Percentiles rank a stretch among this genome's conserved stretches.
Conservation (phyloP, 2,888 invertebrate genomes). For the Poecilobothrus nobilitatus region DNA sequence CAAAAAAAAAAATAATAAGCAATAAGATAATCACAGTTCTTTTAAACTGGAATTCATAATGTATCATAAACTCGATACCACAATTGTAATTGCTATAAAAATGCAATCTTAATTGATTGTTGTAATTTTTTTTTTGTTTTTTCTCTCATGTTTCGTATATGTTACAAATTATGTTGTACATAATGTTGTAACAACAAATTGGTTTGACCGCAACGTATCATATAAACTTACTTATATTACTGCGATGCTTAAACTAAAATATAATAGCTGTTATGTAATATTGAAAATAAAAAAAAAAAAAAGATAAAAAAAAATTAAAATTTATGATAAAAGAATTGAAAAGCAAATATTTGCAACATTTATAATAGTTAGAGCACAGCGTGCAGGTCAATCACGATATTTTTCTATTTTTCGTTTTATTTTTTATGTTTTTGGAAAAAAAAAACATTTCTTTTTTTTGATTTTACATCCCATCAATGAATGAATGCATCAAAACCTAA, state of each 20-base stretch:
- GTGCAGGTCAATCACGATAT: slow-evolving; percentile 11
- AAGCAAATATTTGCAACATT: slow-evolving; percentile 6
- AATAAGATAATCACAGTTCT: no score
- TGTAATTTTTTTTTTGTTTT: no score
- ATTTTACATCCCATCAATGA: neutral
- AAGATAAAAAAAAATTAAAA: neutral
- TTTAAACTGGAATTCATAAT: no score
- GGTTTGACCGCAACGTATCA: neutral
- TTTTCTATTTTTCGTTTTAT: neutral
- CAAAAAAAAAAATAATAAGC: no score
- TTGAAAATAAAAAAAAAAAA: neutral
- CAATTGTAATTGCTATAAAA: no score
- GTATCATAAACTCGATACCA: no score
- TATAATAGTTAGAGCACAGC: slow-evolving; percentile 2
- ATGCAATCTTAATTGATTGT: no score
- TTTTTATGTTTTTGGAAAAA: no score
- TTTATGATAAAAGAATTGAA: neutral
- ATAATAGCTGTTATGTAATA: neutral
- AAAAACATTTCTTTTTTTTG: neutral
- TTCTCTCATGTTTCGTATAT: no score
- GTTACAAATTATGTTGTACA: no score
- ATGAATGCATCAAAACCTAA: neutral
- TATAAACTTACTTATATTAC: neutral
- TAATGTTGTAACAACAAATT: neutral
- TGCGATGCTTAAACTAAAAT: neutral